Percentiles rank a stretch among this genome's conserved stretches.
Evolutionary conservation across 2,797 vertebrate species (phyloP).

Genomic region (Tachyglossus aculeatus): DNA sequence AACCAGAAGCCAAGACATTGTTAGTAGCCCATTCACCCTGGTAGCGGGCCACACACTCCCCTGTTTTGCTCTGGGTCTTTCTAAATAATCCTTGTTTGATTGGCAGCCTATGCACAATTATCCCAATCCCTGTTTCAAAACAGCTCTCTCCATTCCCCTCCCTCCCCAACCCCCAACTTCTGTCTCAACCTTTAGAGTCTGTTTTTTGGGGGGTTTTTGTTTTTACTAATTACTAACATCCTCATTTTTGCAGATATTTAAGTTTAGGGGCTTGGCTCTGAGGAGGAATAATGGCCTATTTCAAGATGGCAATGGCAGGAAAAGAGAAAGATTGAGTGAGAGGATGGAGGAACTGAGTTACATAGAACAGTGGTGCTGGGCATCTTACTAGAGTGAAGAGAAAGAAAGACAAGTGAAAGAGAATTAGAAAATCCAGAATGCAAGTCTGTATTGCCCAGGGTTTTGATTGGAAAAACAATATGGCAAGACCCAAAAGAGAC

Average conservation of each 20-base stretch:
- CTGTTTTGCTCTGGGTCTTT: not conserved
- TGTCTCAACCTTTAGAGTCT: no score
- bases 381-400: constrained; percentile 4
- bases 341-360: constrained; percentile 36
- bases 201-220: rapidly evolving
- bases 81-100: constrained; percentile 25
- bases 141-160: rapidly evolving
- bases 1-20: constrained; percentile 48
- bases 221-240: constrained; percentile 33
- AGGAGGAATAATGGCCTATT: constrained; percentile 24
- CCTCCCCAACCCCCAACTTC: no score
- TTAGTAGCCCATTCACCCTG: constrained; percentile 59
- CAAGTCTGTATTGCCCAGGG: constrained; percentile 15
- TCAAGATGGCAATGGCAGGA: constrained; percentile 15
- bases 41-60: constrained; percentile 47
- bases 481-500: no score
- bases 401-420: constrained; percentile 13
- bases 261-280: constrained; percentile 3
- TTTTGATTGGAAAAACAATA: constrained; percentile 41
- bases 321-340: constrained; percentile 43
- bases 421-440: not conserved
- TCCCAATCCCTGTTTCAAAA: constrained; percentile 38
- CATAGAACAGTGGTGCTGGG: constrained; percentile 17
- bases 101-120: not conserved
- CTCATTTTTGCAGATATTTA: constrained; percentile 7